phyloP scores from a whole-genome alignment of 2,888 invertebrate species.

The Tortrix viridana region DNA sequence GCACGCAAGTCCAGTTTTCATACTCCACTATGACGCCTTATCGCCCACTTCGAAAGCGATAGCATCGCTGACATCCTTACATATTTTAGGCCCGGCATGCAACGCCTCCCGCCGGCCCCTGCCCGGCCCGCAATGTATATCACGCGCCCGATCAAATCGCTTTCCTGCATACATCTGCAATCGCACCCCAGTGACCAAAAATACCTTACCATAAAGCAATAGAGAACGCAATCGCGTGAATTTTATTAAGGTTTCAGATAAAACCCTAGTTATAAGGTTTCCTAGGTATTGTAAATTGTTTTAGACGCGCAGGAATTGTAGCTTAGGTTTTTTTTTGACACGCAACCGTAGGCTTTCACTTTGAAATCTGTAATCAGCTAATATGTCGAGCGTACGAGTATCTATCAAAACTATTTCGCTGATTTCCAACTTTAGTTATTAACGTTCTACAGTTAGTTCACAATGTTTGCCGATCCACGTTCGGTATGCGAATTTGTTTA shows the following conservation, averaged over 20 bases:
- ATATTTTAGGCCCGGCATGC: conserved; percentile 45
- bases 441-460: conserved; percentile 1
- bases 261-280: conserved; percentile 64
- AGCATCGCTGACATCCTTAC: conserved; percentile 40
- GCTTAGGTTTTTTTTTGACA: conserved; percentile 52
- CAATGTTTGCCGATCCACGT: neutral
- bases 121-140: conserved; percentile 45
- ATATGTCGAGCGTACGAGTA: neutral
- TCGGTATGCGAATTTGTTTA: too few relatives aligned
- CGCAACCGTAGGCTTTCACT: conserved; percentile 38
- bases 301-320: conserved; percentile 59
- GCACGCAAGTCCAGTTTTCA: conserved; percentile 72
- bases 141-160: conserved; percentile 31
- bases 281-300: conserved; percentile 59
- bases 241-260: conserved; percentile 34
- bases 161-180: conserved; percentile 53
- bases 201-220: conserved; percentile 49
- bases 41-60: conserved; percentile 40
- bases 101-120: conserved; percentile 31
- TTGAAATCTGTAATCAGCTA: neutral
- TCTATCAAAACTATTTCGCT: neutral
- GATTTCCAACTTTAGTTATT: conserved; percentile 20
- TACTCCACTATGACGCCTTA: conserved; percentile 42
- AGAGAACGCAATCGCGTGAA: conserved; percentile 52
- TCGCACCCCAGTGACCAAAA: conserved; percentile 52